Evolutionary conservation across 2,888 invertebrate genomes (phyloP), one percentile per base, ranked within the genome.

Genomic region (Adelphocoris suturalis): DNA sequence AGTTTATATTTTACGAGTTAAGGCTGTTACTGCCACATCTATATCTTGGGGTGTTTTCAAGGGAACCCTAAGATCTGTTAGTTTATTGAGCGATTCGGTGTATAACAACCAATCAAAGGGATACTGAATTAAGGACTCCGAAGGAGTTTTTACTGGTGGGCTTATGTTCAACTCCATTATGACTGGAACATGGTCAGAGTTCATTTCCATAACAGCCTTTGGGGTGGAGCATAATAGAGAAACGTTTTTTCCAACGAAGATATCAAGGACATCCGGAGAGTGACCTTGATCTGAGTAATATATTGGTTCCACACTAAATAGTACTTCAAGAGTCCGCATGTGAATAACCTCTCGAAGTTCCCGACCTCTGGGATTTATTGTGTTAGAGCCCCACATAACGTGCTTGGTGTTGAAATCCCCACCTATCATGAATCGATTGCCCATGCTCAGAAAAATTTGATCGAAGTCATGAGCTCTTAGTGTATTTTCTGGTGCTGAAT

Each of bases 371-470:
- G 88, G 88, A 27, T 88, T 88, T 11, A 13, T 13, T 3, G 52
- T 28, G 23, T 46, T 3, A 1, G 88, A 88, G 11, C 88, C 88
- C 2, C n/a, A 88, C 1, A 3, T 23, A 0, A 13, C 0, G 46
- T 88, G 78, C 23, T 88, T 88, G 1, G 88, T 7, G 52, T 87
- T 87, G 23, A 76, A 87, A 23, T 87, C 87, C n/a, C 87, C 76
- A 0, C 87, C 87, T 3, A 78, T 52, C 16, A 52, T 52, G 52
- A 52, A 52, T 52, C 37, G 7, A 37, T 37, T 37, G 37, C 37
- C 37, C 37, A 37, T 37, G 7, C 37, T 37, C 37, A 37, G 37
- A 37, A 37, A 37, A 37, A 37, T 37, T 7, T 37, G 37, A 37
- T 37, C 37, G 7, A 37, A 37, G 7, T 37, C 37, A 37, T 37